Base-by-base conservation (phyloP, 2,888 invertebrate genomes). In the Phalangium opilio region DNA sequence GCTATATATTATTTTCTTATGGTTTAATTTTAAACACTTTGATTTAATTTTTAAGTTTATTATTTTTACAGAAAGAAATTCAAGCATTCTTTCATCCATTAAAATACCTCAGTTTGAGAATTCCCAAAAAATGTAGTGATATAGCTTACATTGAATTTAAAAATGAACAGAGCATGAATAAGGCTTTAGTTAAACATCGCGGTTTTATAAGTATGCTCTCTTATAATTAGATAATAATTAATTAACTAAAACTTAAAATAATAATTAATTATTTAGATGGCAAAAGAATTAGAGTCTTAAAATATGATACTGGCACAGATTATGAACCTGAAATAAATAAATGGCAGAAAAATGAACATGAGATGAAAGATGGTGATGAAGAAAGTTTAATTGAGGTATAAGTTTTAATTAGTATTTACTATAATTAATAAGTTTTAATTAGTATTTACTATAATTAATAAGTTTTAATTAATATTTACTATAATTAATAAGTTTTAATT, bases 71-170 rank as follows among this genome's bases (percentile, higher is more conserved):
- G 61, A 81, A 81, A 64, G 80, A 85, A 55, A 72, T 93, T 3
- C 79, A 83, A 61, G 77, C 80, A 55, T 90, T 91, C 62, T 85
- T 91, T 57, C 76, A 78, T 58, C 86, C 87, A 0, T 60, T 84
- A 5, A 79, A 79, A 55, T 76, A 82, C 2, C 80, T 44, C 2
- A 58, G 56, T 40, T 79, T 93, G 47, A 72, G 87, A 51, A 67
- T 89, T 39, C 86, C 89, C 0, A 74, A 67, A 50, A 76, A 79
- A 57, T 71, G 81, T 2, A 78, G 80, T 61, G 86, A 50, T 52
- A 81, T 90, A 59, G 90, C 87, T 36, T 91, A 81, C 70, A 81
- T 85, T n/a, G 87, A 87, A 2, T 91, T 93, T 60, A 78, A 80
- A 64, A 79, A 77, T 3, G 83, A 89, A 61, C 78, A 76, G 52